These are phyloP conservation scores for Helleia helle DNA, from an alignment of 2,888 invertebrate genomes.

Conservation along the genomic window DNA sequence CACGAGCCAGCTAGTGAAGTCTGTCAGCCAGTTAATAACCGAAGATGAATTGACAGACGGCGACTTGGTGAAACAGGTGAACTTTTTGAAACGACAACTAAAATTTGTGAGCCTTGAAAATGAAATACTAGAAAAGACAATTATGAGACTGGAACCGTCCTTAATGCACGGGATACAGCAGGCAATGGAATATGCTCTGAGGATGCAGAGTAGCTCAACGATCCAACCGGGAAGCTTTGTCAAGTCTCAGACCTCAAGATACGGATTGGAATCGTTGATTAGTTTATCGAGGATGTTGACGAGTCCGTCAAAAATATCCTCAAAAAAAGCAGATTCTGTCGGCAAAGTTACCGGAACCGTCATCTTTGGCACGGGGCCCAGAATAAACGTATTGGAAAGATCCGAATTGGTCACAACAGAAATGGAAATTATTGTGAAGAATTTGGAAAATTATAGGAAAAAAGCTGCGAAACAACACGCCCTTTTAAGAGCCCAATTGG, in stretches of 20 bases:
- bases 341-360: conserved; percentile 45
- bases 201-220: conserved; percentile 37
- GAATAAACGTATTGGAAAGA: conserved; percentile 66
- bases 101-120: conserved; percentile 58
- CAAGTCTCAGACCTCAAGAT: conserved; percentile 40
- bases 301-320: conserved; percentile 35
- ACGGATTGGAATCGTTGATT: conserved; percentile 32
- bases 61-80: conserved; percentile 45
- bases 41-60: conserved; percentile 45
- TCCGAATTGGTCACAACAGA: conserved; percentile 65
- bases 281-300: conserved; percentile 39
- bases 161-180: conserved; percentile 60
- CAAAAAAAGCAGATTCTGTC: conserved; percentile 46
- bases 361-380: conserved; percentile 42
- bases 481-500: conserved; percentile 61
- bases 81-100: conserved; percentile 39
- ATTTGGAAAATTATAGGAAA: conserved; percentile 36
- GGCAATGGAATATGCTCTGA: conserved; percentile 49
- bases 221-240: conserved; percentile 37
- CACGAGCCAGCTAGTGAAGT: conserved; percentile 42
- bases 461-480: conserved; percentile 48
- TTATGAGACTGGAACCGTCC: conserved; percentile 56
- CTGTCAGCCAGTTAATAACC: conserved; percentile 35
- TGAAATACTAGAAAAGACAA: conserved; percentile 63
- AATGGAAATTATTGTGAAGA: conserved; percentile 53